phyloP scores from a whole-genome alignment of 1,140 invertebrate species.

The Procambarus clarkii region DNA sequence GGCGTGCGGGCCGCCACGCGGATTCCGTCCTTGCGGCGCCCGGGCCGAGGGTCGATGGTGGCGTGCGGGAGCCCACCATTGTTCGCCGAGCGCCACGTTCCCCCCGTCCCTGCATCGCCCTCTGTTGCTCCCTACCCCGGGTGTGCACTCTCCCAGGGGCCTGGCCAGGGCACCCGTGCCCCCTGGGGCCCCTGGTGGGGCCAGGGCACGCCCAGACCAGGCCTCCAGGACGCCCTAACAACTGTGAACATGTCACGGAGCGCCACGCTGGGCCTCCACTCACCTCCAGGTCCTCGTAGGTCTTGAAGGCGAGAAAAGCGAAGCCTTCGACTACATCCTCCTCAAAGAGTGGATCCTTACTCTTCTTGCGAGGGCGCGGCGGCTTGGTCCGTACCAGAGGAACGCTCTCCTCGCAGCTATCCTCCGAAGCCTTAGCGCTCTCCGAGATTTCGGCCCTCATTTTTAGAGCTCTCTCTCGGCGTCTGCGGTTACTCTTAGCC shows the following conservation, averaged over 20 bases:
- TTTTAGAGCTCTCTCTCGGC: constrained; percentile 66
- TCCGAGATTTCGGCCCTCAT: constrained; percentile 68
- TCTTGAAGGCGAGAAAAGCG: constrained; percentile 69
- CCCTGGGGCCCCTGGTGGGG: neutral
- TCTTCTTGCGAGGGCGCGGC: constrained; percentile 63
- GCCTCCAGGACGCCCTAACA: neutral
- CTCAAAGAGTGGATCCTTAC: constrained; percentile 64
- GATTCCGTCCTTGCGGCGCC: constrained; percentile 45
- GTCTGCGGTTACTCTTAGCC: constrained; percentile 66
- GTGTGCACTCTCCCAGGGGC: neutral
- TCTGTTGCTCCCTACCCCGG: constrained; percentile 31
- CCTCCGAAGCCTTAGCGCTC: constrained; percentile 58
- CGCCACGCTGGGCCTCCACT: constrained; percentile 5
- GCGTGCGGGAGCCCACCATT: constrained; percentile 60
- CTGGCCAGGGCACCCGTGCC: neutral
- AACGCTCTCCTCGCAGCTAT: constrained; percentile 64
- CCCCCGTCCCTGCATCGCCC: constrained; percentile 39
- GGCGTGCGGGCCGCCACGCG: constrained; percentile 38
- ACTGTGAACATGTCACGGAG: neutral
- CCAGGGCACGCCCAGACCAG: neutral
- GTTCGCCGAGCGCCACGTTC: constrained; percentile 62
- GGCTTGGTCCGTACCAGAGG: constrained; percentile 58
- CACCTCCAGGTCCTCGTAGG: constrained; percentile 69
- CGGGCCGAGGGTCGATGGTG: constrained; percentile 46
- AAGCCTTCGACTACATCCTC: constrained; percentile 70